Percentiles rank a stretch among this genome's conserved stretches.
These are phyloP conservation scores for Cerastis rubricosa DNA, from an alignment of 2,888 invertebrate genomes.

Conservation along the genomic window DNA sequence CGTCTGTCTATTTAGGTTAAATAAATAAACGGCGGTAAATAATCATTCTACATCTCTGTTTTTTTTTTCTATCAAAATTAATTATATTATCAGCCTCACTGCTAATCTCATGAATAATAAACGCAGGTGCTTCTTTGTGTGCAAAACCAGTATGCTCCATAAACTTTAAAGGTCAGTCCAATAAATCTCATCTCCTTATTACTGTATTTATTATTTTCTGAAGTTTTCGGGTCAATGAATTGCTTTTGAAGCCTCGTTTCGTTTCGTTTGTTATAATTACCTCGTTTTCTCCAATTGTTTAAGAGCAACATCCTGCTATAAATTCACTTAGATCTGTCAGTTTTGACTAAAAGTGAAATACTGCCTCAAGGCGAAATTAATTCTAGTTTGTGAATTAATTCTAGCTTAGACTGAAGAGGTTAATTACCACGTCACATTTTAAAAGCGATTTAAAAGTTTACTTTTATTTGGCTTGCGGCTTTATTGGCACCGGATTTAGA, in stretches of 20 bases:
- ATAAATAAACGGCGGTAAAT: not conserved
- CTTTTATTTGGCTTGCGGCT: slow-evolving; percentile 48
- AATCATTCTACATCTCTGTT: slow-evolving; percentile 1
- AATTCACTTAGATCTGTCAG: slow-evolving; percentile 34
- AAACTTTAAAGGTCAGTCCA: slow-evolving; percentile 49
- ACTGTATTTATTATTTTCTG: slow-evolving; percentile 35
- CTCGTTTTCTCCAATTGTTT: slow-evolving; percentile 50
- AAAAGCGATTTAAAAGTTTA: slow-evolving; percentile 31
- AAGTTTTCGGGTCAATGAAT: slow-evolving; percentile 56
- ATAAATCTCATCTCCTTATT: slow-evolving; percentile 50
- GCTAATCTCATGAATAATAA: slow-evolving; percentile 28
- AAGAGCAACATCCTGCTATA: slow-evolving; percentile 52
- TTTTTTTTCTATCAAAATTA: slow-evolving; percentile 15
- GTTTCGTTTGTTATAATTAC: slow-evolving; percentile 41
- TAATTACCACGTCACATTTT: slow-evolving; percentile 49
- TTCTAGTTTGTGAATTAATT: slow-evolving; percentile 35
- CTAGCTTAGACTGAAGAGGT: slow-evolving; percentile 39
- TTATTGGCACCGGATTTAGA: slow-evolving; percentile 42
- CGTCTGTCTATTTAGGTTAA: not conserved
- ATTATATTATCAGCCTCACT: slow-evolving; percentile 12
- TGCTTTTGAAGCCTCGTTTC: slow-evolving; percentile 28
- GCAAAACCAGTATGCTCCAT: slow-evolving; percentile 46
- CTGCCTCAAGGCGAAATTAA: slow-evolving; percentile 46
- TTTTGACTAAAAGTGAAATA: slow-evolving; percentile 42
- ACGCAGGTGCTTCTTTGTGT: slow-evolving; percentile 23